Base-by-base conservation (phyloP, 2,888 invertebrate genomes). In the Agriopis marginaria region DNA sequence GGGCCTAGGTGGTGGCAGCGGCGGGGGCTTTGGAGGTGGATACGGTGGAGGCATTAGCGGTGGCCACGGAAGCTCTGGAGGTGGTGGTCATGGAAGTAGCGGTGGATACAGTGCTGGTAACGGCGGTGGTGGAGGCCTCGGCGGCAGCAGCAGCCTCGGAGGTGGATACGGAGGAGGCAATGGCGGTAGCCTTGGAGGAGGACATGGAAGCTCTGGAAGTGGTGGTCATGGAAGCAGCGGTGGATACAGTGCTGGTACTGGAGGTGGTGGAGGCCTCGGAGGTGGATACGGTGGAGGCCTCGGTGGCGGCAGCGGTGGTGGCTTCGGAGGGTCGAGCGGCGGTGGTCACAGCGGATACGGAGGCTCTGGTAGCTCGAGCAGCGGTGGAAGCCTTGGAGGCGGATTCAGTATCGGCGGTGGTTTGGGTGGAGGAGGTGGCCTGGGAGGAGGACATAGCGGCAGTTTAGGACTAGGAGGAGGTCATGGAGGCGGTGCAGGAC, bases 281-380 rank as follows among this genome's bases (percentile, higher is more conserved):
- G 76, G 80, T 17, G 81, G 82, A 40, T 78, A 75, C 50, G 76
- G 32, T 32, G 32, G 84, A 23, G 73, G 79, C 45, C 39, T 84
- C 11, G 40, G 59, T 39, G 59, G 40, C 8, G 42, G 11, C 3
- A 10, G 44, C n/a, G 54, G 66, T 63, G 76, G 76, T 9, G 73
- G 77, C 42, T 70, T 71, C 32, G 65, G 63, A 56, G 71, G 75
- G 45, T 70, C 66, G 8, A 71, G 71, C 56, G 73, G 75, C 8
- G 75, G 77, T 12, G 63, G 64, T n/a, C 76, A 76, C 1, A 59
- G 65, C n/a, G 60, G 66, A 6, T 44, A 54, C 10, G 56, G 39
- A 32, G 64, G 68, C 11, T 62, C 55, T 0, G 73, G 75, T 0
- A 75, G 77, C 6, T 55, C 68, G 0, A 72, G 75, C 17, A 74